phyloP scores from a whole-genome alignment of 2,797 vertebrate species.

The Chiloscyllium punctatum region DNA sequence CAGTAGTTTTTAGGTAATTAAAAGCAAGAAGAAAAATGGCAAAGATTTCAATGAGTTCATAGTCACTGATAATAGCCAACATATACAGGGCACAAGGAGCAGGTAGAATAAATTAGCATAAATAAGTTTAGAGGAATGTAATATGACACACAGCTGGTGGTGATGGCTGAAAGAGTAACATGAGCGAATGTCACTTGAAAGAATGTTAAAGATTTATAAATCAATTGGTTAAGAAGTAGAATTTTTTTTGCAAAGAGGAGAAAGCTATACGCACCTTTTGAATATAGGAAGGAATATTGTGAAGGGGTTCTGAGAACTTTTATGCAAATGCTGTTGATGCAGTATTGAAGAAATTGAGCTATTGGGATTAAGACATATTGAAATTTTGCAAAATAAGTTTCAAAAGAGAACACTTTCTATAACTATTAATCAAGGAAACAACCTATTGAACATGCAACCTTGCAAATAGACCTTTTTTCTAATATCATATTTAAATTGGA shows the following conservation, averaged over 20 bases:
- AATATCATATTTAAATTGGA: slow-evolving; percentile 6
- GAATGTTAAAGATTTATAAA: not conserved
- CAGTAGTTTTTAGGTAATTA: not conserved
- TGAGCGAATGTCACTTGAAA: not conserved
- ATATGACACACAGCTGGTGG: not conserved
- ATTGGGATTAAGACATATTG: not conserved
- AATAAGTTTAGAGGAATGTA: not conserved
- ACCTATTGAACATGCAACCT: not conserved
- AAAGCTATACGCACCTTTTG: not conserved
- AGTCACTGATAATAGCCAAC: not conserved
- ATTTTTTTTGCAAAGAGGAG: not conserved
- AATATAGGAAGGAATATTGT: not conserved
- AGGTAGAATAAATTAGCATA: too few species aligned
- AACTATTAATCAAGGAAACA: slow-evolving; percentile 1
- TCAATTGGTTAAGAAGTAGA: not conserved
- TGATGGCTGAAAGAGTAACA: not conserved
- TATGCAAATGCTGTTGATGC: not conserved
- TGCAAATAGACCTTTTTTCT: not conserved
- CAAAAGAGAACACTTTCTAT: not conserved
- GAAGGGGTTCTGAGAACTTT: not conserved
- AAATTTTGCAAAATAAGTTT: not conserved
- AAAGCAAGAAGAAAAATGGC: not conserved
- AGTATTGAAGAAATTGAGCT: not conserved
- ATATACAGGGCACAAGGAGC: not conserved
- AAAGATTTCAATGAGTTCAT: not conserved